phyloP scores from a whole-genome alignment of 1,140 invertebrate species.

The Scaptodrosophila lebanonensis region DNA sequence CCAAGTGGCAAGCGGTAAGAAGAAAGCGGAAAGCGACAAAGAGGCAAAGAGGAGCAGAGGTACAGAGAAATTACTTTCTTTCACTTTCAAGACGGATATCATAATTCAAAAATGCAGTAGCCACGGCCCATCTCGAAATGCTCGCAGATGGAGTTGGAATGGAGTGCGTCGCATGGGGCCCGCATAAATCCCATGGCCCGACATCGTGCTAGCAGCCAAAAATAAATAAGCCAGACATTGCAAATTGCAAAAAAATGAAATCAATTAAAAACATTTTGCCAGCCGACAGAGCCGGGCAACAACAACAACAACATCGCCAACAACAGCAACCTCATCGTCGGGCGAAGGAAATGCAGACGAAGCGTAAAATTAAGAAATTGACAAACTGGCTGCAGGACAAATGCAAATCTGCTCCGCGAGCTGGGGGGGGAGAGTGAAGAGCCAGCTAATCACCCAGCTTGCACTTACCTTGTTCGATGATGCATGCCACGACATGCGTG shows the following conservation, averaged over 20 bases:
- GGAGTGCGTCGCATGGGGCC: too few relatives aligned
- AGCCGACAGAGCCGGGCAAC: background rate
- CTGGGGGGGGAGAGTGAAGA: background rate
- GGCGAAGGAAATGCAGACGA: constrained; percentile 29
- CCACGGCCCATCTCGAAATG: constrained; percentile 2
- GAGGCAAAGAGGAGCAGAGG: constrained; percentile 42
- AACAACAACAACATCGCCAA: too few relatives aligned
- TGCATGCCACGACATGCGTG: constrained; percentile 83
- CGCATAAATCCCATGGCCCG: background rate
- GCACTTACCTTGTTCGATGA: constrained; percentile 83
- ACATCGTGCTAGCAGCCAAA: constrained; percentile 12
- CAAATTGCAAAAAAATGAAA: constrained; percentile 38
- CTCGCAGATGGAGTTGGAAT: background rate
- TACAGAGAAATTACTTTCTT: constrained; percentile 62
- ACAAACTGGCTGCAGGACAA: constrained; percentile 14
- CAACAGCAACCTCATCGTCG: too few relatives aligned
- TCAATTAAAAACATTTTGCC: constrained; percentile 47
- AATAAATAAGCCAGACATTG: constrained; percentile 40
- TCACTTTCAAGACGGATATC: constrained; percentile 69
- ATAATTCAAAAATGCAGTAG: constrained; percentile 56
- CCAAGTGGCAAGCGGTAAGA: too few relatives aligned
- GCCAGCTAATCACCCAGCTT: constrained; percentile 3
- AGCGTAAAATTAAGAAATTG: constrained; percentile 65
- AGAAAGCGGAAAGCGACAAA: constrained; percentile 27
- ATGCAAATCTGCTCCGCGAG: background rate